Percentiles rank a stretch among this genome's conserved stretches.
Evolutionary conservation across 30 jellyfish, hydroid and myxozoan species (phyloP).

Genomic region (Clytia hemisphaerica): DNA sequence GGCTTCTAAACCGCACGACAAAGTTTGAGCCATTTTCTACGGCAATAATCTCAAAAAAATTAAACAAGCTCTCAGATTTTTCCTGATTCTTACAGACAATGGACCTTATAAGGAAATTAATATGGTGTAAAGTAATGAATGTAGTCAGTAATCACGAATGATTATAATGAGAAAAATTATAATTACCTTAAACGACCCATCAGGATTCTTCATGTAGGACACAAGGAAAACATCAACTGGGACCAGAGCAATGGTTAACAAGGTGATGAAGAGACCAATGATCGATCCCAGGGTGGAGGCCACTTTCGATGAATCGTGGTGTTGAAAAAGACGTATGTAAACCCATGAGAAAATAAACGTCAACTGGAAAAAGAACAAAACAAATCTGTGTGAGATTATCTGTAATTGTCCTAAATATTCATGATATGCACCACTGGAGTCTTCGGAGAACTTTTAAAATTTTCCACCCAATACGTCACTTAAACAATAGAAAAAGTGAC

Average conservation of each 20-base stretch:
- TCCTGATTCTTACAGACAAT: too few species aligned
- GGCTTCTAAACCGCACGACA: too few species aligned
- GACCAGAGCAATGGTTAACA: constrained; percentile 74
- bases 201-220: constrained; percentile 61
- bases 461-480: too few species aligned
- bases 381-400: not conserved
- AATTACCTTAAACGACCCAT: constrained; percentile 80
- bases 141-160: too few species aligned
- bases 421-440: too few species aligned
- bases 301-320: constrained; percentile 64
- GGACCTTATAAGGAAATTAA: too few species aligned
- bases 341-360: constrained; percentile 61
- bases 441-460: too few species aligned
- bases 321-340: constrained; percentile 73
- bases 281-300: constrained; percentile 62
- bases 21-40: too few species aligned
- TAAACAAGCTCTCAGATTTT: not conserved
- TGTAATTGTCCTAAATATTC: too few species aligned
- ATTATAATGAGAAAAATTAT: too few species aligned
- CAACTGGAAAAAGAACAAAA: constrained; percentile 35
- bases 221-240: constrained; percentile 93
- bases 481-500: too few species aligned
- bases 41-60: not conserved
- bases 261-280: constrained; percentile 54
- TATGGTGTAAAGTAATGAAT: too few species aligned